phyloP scores from a whole-genome alignment of 2,888 invertebrate genomes.

The Leucania comma region DNA sequence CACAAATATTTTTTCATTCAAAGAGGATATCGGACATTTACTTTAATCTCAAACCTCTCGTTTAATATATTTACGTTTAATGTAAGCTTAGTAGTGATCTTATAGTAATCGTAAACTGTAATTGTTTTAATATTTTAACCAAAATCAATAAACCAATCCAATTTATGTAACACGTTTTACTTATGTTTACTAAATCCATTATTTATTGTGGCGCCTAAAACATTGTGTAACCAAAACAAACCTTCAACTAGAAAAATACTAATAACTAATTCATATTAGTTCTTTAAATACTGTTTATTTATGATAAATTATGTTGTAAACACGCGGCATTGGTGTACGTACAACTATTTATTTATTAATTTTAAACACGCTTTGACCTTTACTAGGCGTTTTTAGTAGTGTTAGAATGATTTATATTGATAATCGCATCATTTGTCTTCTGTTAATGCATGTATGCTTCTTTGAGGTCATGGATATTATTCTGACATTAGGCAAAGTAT shows the following conservation, averaged over 20 bases:
- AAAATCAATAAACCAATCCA: neutral
- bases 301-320: conserved; percentile 47
- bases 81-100: no score
- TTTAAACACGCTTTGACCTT: conserved; percentile 36
- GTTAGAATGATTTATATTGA: conserved; percentile 49
- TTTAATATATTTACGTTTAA: no score
- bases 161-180: neutral
- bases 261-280: conserved; percentile 54
- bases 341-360: conserved; percentile 36
- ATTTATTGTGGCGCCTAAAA: conserved; percentile 37
- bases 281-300: conserved; percentile 38
- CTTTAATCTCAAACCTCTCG: no score
- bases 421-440: conserved; percentile 41
- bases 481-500: conserved; percentile 16
- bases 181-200: neutral
- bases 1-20: no score
- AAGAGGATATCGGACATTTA: no score
- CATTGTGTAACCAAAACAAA: conserved; percentile 43
- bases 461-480: conserved; percentile 36
- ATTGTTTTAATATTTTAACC: no score
- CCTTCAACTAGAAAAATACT: conserved; percentile 46
- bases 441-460: conserved; percentile 1
- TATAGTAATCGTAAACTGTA: no score
- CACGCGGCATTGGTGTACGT: conserved; percentile 19
- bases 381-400: conserved; percentile 19